Percentiles rank a stretch among this genome's conserved stretches.
phyloP scores from a whole-genome alignment of 2,888 invertebrate genomes.

The Orthonevra nobilis region DNA sequence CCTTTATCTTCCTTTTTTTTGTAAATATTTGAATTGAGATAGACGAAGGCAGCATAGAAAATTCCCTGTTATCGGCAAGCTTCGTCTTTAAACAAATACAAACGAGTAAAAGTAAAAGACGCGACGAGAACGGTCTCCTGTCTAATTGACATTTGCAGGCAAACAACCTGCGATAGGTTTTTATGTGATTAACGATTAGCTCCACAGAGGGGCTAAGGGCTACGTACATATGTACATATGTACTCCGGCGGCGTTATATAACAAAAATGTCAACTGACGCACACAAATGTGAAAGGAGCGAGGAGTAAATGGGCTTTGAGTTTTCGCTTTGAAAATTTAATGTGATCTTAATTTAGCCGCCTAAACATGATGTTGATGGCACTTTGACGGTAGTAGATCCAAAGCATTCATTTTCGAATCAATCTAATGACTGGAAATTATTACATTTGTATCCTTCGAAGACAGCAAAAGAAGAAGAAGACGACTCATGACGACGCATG shows the following conservation, averaged over 20 bases:
- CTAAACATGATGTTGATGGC: slow-evolving; percentile 26
- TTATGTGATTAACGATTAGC: slow-evolving; percentile 51
- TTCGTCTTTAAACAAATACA: background rate
- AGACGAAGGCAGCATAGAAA: no score
- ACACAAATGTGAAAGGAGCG: no score
- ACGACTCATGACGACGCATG: no score
- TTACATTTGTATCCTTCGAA: slow-evolving; percentile 61
- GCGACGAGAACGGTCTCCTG: background rate
- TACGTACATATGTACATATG: background rate
- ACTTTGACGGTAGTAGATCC: slow-evolving; percentile 40
- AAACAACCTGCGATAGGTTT: slow-evolving; percentile 43
- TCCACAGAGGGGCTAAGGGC: background rate
- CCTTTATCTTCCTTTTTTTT: background rate
- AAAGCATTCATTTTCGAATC: slow-evolving; percentile 51
- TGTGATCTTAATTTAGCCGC: slow-evolving; percentile 29
- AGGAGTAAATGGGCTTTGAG: slow-evolving; percentile 17
- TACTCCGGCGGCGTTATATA: slow-evolving; percentile 10
- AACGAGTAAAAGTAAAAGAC: background rate
- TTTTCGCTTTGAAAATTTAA: slow-evolving; percentile 53
- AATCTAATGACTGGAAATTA: slow-evolving; percentile 64
- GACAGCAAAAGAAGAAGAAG: slow-evolving; percentile 6
- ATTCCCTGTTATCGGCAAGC: background rate
- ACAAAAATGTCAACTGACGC: no score
- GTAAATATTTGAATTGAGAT: no score
- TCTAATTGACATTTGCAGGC: slow-evolving; percentile 44